phyloP scores from a whole-genome alignment of 2,888 invertebrate species.

The Rhyacophila evoluta region DNA sequence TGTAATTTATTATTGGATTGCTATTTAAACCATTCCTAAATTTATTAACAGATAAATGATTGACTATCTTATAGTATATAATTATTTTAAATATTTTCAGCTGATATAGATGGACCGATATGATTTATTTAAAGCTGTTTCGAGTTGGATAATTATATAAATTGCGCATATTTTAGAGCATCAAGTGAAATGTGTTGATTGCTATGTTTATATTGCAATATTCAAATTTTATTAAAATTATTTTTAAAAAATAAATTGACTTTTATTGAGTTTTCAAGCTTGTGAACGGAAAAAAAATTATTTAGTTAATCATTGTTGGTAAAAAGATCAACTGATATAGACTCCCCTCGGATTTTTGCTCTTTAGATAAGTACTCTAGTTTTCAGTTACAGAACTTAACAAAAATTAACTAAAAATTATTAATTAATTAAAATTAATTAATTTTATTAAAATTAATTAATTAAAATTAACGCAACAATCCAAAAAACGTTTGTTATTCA shows the following conservation, averaged over 20 bases:
- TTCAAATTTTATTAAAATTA: constrained; percentile 37
- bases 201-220: constrained; percentile 24
- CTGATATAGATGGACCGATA: background rate
- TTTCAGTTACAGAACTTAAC: too few relatives aligned
- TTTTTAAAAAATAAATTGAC: constrained; percentile 25
- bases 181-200: constrained; percentile 5
- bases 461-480: too few relatives aligned
- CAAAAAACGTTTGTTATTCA: too few relatives aligned
- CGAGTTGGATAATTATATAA: background rate
- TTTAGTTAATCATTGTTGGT: too few relatives aligned
- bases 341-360: too few relatives aligned
- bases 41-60: background rate
- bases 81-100: background rate
- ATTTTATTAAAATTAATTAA: too few relatives aligned
- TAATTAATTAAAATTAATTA: too few relatives aligned
- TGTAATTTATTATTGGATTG: background rate
- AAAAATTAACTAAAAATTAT: too few relatives aligned
- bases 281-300: too few relatives aligned
- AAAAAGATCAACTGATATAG: too few relatives aligned
- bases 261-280: background rate
- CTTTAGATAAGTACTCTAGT: too few relatives aligned
- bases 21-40: background rate
- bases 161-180: constrained; percentile 24
- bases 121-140: background rate
- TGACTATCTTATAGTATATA: background rate